Conservation (phyloP, 2,113 vertebrate genomes). For the Saimiri boliviensis region DNA sequence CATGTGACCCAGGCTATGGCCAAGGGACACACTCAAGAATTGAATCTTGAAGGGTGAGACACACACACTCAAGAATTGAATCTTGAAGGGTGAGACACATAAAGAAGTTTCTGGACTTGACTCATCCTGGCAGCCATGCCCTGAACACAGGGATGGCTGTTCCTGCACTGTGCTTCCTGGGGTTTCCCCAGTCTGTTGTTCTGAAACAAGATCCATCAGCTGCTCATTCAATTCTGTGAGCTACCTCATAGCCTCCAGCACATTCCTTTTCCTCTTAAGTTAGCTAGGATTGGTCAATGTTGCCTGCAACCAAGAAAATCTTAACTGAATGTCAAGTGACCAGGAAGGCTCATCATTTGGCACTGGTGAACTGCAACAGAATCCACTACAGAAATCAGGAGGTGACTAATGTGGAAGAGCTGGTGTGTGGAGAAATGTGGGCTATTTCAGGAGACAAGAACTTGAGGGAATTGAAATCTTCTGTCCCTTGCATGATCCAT, state of each 20-base stretch:
- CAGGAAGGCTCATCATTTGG: background rate
- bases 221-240: background rate
- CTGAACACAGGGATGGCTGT: background rate
- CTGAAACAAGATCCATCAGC: background rate
- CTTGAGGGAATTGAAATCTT: background rate
- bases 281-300: background rate
- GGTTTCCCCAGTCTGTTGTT: background rate
- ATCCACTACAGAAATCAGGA: background rate
- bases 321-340: background rate
- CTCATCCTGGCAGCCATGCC: background rate
- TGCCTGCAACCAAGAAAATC: background rate
- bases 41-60: background rate
- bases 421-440: background rate
- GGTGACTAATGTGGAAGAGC: background rate
- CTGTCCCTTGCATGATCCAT: background rate
- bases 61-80: background rate
- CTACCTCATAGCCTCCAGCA: background rate
- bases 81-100: background rate
- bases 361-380: background rate
- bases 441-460: background rate
- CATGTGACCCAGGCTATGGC: background rate
- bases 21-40: background rate
- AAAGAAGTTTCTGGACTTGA: background rate
- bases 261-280: background rate
- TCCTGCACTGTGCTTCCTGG: background rate